Percentiles rank a stretch among this genome's conserved stretches.
phyloP scores from a whole-genome alignment of 2,113 vertebrate genomes.

The Albula glossodonta region DNA sequence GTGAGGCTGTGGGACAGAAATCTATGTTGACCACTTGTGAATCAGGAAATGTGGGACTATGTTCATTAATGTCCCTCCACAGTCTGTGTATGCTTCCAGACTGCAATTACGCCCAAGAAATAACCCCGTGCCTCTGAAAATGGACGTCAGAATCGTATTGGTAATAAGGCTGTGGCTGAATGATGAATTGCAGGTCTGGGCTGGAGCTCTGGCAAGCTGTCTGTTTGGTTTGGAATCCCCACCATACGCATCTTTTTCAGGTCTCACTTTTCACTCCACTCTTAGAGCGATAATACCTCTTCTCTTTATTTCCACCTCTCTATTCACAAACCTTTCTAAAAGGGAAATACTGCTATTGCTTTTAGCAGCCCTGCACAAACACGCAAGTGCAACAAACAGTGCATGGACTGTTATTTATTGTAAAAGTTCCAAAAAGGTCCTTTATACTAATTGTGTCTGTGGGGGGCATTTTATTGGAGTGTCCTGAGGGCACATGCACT shows the following conservation, averaged over 20 bases:
- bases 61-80: slow-evolving; percentile 32
- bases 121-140: slow-evolving; percentile 35
- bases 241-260: slow-evolving; percentile 50
- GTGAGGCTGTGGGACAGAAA: no score
- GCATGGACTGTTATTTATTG: no score
- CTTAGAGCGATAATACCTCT: background rate
- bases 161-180: slow-evolving; percentile 42
- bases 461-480: no score
- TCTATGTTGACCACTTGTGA: no score
- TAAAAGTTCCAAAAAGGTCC: no score
- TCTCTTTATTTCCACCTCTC: background rate
- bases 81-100: slow-evolving; percentile 1
- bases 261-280: slow-evolving; percentile 41
- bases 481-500: background rate
- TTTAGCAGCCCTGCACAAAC: no score
- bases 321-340: background rate
- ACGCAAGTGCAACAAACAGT: no score
- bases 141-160: slow-evolving; percentile 43
- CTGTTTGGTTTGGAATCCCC: slow-evolving; percentile 63
- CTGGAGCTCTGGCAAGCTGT: slow-evolving; percentile 53
- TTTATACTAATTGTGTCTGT: no score
- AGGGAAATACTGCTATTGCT: background rate
- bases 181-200: slow-evolving; percentile 53
- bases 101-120: slow-evolving; percentile 31
- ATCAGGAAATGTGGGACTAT: background rate